These are phyloP conservation scores for Brenthis hecate DNA, from an alignment of 2,888 invertebrate genomes.

Conservation along the genomic window DNA sequence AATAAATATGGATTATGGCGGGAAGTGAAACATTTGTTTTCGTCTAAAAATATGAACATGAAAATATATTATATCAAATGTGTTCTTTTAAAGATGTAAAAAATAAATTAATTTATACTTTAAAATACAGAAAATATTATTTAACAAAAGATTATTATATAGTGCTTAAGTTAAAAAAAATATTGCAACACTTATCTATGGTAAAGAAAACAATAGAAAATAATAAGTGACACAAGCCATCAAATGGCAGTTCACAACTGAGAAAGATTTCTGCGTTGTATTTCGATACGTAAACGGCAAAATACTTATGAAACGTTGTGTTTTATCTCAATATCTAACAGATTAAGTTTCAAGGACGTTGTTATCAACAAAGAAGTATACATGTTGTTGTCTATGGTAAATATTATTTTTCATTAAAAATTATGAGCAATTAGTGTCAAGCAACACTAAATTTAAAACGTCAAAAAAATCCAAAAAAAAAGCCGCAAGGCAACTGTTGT, in stretches of 20 bases:
- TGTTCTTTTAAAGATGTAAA: too few relatives aligned
- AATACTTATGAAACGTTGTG: neutral
- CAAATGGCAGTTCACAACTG: neutral
- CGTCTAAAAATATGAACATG: neutral
- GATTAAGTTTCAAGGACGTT: constrained; percentile 9
- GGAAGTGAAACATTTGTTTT: neutral
- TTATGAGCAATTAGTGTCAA: constrained; percentile 75
- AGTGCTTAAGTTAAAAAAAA: neutral
- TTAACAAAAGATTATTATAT: neutral
- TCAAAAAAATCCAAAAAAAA: constrained; percentile 74
- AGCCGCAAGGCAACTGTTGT: constrained; percentile 70
- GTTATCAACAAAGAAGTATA: constrained; percentile 21
- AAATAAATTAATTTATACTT: too few relatives aligned
- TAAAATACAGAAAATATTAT: neutral
- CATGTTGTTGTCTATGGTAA: constrained; percentile 48
- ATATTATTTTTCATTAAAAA: constrained; percentile 55
- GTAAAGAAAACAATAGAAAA: constrained; percentile 6
- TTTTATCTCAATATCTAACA: constrained; percentile 7
- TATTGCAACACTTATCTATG: constrained; percentile 5
- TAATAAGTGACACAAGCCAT: constrained; percentile 2
- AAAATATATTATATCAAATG: too few relatives aligned
- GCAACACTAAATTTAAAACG: constrained; percentile 79
- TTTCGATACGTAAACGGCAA: neutral
- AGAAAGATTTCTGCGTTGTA: neutral
- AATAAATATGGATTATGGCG: constrained; percentile 9